These are phyloP conservation scores for Margaritifera margaritifera DNA, from an alignment of 2,888 invertebrate species.

Conservation along the genomic window DNA sequence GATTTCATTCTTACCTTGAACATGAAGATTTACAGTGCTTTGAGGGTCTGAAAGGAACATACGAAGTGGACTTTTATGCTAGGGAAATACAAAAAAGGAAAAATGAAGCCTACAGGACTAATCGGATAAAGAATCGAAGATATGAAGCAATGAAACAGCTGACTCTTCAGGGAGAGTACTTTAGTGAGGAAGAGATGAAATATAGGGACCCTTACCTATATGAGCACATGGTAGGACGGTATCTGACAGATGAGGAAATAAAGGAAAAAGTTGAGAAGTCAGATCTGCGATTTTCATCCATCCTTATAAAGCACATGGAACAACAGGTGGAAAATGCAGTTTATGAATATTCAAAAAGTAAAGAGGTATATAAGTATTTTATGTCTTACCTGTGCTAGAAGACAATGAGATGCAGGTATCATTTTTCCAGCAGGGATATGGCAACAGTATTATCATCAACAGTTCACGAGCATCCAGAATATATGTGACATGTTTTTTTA, in stretches of 20 bases:
- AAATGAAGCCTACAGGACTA: conserved; percentile 39
- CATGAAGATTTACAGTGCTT: conserved; percentile 83
- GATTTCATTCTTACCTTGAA: conserved; percentile 84
- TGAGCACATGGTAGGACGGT: conserved; percentile 91
- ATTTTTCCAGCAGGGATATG: too few relatives aligned
- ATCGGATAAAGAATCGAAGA: conserved; percentile 81
- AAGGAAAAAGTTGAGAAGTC: conserved; percentile 73
- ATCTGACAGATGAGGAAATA: conserved; percentile 85
- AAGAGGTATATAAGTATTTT: conserved; percentile 49
- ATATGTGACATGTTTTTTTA: too few relatives aligned
- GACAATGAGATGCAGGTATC: background rate
- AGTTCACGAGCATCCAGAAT: too few relatives aligned
- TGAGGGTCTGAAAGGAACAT: conserved; percentile 74
- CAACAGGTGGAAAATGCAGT: conserved; percentile 77
- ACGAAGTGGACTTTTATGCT: conserved; percentile 80
- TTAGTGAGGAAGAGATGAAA: conserved; percentile 95
- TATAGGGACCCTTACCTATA: conserved; percentile 90
- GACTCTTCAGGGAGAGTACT: conserved; percentile 83
- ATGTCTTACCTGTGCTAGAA: background rate
- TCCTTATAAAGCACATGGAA: conserved; percentile 87
- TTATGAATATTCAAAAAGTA: conserved; percentile 78
- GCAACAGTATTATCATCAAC: too few relatives aligned
- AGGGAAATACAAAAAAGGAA: conserved; percentile 73
- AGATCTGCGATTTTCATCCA: conserved; percentile 79
- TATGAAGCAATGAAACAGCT: conserved; percentile 86